Conservation (phyloP, 2,113 vertebrate genomes). For the Paralichthys olivaceus region DNA sequence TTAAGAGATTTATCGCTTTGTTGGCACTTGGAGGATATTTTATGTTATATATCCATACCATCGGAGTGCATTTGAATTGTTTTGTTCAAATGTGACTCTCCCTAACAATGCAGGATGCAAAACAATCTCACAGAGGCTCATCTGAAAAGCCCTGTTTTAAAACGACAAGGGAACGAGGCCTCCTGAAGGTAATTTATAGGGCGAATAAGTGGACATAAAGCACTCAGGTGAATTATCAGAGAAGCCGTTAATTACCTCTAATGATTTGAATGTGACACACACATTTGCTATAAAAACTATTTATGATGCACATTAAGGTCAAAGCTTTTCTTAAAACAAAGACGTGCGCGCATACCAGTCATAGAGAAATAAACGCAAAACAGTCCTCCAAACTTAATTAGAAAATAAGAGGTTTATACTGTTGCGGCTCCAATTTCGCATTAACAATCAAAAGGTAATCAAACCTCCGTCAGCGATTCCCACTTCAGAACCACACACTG, state of each 20-base stretch:
- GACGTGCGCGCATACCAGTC: constrained; percentile 52
- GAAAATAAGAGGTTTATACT: constrained; percentile 75
- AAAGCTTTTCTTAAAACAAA: constrained; percentile 69
- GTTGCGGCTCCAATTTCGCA: constrained; percentile 63
- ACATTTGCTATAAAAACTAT: constrained; percentile 85
- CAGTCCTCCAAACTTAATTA: constrained; percentile 74
- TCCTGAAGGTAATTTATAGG: constrained; percentile 77
- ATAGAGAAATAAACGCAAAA: constrained; percentile 69
- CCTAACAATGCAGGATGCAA: constrained; percentile 7
- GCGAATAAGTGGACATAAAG: constrained; percentile 74
- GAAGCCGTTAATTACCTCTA: constrained; percentile 81
- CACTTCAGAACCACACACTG: constrained; percentile 73
- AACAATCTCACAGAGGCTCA: constrained; percentile 27
- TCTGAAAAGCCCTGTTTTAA: constrained; percentile 43
- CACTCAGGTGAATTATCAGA: constrained; percentile 83
- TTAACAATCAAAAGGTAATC: constrained; percentile 81
- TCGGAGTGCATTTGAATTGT: neutral
- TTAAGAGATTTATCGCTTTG: constrained; percentile 30
- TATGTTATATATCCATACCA: constrained; percentile 1
- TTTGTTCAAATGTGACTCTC: constrained; percentile 5
- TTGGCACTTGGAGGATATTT: constrained; percentile 17
- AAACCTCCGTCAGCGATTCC: constrained; percentile 76
- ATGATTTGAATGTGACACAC: constrained; percentile 81
- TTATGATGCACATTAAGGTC: constrained; percentile 79
- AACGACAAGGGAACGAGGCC: constrained; percentile 62